A percentile compares a stretch with the other conserved stretches of the same genome.
Conservation (phyloP, 2,888 invertebrate genomes). For the Lasioglossum malachurum region DNA sequence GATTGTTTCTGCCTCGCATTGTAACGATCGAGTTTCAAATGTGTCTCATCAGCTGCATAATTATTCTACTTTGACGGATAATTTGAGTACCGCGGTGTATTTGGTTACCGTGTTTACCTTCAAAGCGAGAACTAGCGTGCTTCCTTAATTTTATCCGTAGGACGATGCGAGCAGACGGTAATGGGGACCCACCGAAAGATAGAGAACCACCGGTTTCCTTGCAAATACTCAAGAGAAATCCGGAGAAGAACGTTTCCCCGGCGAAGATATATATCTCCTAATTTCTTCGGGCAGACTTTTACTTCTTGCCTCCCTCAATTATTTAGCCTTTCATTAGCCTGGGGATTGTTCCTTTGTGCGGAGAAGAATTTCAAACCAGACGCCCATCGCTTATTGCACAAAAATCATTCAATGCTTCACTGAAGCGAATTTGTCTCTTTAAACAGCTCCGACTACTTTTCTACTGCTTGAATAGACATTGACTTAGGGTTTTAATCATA, state of each 20-base stretch:
- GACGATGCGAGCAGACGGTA: background rate
- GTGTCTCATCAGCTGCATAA: background rate
- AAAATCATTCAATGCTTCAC: background rate
- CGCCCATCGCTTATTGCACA: background rate
- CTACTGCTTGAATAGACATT: background rate
- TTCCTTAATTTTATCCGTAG: background rate
- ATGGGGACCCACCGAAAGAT: background rate
- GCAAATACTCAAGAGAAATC: slow-evolving; percentile 11
- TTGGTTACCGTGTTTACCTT: slow-evolving; percentile 5
- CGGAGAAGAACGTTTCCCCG: background rate
- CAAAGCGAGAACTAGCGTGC: slow-evolving; percentile 1
- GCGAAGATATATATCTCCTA: slow-evolving; percentile 9
- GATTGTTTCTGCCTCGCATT: slow-evolving; percentile 13
- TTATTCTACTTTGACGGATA: slow-evolving; percentile 17
- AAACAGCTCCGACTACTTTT: background rate
- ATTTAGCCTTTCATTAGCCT: background rate
- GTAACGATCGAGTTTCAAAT: background rate
- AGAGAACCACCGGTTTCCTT: background rate
- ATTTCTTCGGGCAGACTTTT: background rate
- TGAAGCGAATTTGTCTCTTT: background rate
- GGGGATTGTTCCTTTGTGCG: background rate
- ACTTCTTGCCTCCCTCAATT: background rate
- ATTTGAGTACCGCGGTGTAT: slow-evolving; percentile 15
- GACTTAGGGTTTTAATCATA: background rate
- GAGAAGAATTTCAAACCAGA: background rate